Evolutionary conservation across 2,888 invertebrate genomes (phyloP), one percentile per base, ranked within the genome.

Genomic region (Apodemia zela): DNA sequence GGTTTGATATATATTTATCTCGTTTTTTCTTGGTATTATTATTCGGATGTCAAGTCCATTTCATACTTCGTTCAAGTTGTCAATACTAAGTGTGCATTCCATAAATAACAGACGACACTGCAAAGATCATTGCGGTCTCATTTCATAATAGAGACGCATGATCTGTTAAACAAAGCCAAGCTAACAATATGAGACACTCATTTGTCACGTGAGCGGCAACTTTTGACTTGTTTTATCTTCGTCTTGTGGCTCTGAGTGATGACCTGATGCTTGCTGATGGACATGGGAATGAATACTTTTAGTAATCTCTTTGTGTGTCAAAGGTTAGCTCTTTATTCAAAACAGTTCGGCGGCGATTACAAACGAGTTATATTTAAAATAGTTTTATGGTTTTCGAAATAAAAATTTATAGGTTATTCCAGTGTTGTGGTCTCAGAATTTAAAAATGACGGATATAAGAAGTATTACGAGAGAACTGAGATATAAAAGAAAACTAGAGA

Each of bases 231-330:
- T 65, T 63, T 63, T 66, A 72, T 72, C 82, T 82, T 75, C 42
- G 42, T 42, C 45, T 47, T n/a, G 45, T 8, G 57, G 69, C 74
- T 71, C 82, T 89, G 89, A 89, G 81, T 87, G 88, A 89, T 89
- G 88, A 84, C 81, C 82, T 79, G 83, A 42, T 42, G 42, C n/a
- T n/a, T 47, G 45, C 45, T 47, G 45, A 83, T 78, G 85, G 85
- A 84, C 86, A 80, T 75, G 76, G 74, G 81, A 85, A 81, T 80
- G 84, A 88, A 86, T 84, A 87, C 25, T 54, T 54, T 84, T 81
- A 79, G 71, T 78, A 78, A 81, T 78, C 79, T 79, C 79, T 82
- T 85, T 85, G 87, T 86, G 72, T 79, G 82, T 78, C 74, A 79
- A 82, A 83, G 80, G 81, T 79, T 82, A 79, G 78, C 8, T 57